These are phyloP conservation scores for Panthera leo DNA, from an alignment of 2,113 vertebrate species.

Conservation along the genomic window DNA sequence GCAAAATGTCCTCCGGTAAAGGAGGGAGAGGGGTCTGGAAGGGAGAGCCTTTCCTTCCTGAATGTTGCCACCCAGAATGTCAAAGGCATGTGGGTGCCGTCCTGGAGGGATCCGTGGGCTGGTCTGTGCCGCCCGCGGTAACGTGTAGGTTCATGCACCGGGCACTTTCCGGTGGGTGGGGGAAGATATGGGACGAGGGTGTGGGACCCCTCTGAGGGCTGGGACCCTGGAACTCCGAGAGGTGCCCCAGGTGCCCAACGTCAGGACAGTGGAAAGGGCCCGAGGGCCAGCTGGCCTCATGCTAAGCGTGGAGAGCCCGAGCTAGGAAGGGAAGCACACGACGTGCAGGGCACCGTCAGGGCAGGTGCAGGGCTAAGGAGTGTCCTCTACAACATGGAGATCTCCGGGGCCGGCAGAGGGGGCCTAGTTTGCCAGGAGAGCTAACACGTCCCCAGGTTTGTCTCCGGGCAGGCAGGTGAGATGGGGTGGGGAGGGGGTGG, in stretches of 20 bases:
- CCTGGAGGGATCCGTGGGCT: not conserved
- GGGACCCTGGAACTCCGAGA: not conserved
- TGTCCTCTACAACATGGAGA: accelerated
- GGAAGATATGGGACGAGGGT: not conserved
- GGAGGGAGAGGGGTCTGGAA: not conserved
- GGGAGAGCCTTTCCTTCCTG: not conserved
- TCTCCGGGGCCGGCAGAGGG: accelerated
- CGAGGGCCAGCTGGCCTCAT: not conserved
- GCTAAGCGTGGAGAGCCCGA: too few species aligned
- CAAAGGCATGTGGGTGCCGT: accelerated
- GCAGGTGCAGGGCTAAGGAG: accelerated
- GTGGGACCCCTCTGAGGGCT: not conserved
- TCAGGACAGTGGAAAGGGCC: not conserved
- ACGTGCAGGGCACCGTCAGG: accelerated
- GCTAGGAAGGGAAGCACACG: not conserved
- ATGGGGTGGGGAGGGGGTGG: not conserved
- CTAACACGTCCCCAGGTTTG: accelerated
- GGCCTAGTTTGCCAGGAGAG: accelerated
- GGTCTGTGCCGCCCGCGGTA: accelerated
- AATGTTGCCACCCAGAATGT: not conserved
- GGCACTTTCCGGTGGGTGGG: accelerated
- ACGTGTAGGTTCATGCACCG: accelerated
- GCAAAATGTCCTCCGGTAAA: not conserved
- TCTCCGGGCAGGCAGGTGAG: not conserved
- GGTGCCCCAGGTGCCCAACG: not conserved